Evolutionary conservation across 2,113 vertebrate species (phyloP), one percentile per base, ranked within the genome.

Genomic region (Spea bombifrons): DNA sequence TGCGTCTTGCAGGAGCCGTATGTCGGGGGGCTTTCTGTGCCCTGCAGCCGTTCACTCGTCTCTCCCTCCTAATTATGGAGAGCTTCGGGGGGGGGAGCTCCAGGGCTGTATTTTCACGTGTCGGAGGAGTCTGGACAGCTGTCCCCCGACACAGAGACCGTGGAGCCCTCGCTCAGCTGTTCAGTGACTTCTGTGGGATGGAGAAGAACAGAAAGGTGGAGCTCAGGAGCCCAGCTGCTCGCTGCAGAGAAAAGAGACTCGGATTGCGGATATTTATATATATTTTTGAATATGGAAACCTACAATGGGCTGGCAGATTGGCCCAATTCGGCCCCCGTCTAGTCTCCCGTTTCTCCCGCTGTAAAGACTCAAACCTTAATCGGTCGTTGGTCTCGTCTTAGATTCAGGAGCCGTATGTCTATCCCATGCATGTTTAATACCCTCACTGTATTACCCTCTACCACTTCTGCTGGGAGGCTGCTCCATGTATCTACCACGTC

Each of bases 81-180:
- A 4, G 68, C 6, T 67, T 67, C 30, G 10, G 5, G 5, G 65
- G 30, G 5, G 15, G n/a, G 13, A 66, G 8, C 65, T 46, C 65
- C 69, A 52, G 69, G 69, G 69, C 69, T 43, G 49, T 50, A 53
- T 71, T 30, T 71, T 17, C 49, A 10, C 43, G 55, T 50, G 49
- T 80, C 50, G 43, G 70, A 73, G 16, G 48, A 67, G 77, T 80
- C 78, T 68, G 78, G 78, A 80, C 78, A 80, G 78, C 78, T 80
- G 78, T 45, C 1, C 17, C 71, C 67, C 63, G 43, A 73, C 71
- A 72, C 57, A 8, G 43, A 13, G 45, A 59, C 70, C 9, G 16
- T 16, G 8, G 8, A n/a, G 69, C 53, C 61, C n/a, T 5, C 16
- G 16, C 46, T 73, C 77, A 80, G 77, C 77, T 80, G 77, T 67